Evolutionary conservation across 1,140 invertebrate genomes (phyloP).

Genomic region (Globodera ellingtonae): DNA sequence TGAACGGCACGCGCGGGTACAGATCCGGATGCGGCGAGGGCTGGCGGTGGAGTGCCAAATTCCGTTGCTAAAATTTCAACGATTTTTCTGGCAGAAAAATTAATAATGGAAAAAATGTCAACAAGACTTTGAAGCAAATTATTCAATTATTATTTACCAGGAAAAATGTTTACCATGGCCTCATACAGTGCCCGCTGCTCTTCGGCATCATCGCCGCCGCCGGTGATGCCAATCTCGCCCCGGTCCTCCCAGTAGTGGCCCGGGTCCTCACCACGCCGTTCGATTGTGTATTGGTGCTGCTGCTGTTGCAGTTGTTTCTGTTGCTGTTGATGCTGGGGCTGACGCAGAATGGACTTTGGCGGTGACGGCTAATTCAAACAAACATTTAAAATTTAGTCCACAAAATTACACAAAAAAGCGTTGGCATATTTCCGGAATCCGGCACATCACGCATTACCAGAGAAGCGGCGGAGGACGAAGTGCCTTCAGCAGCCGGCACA

Average conservation of each 20-base stretch:
- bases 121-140: background rate
- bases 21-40: slow-evolving; percentile 6
- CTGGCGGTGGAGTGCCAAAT: slow-evolving; percentile 51
- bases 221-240: slow-evolving; percentile 10
- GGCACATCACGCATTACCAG: background rate
- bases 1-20: slow-evolving; percentile 51
- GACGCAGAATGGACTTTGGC: background rate
- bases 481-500: background rate
- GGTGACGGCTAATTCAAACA: background rate
- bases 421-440: background rate
- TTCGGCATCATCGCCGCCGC: background rate
- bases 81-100: too few species aligned
- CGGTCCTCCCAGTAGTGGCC: slow-evolving; percentile 8
- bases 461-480: background rate
- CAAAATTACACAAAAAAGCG: background rate
- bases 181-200: slow-evolving; percentile 8
- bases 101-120: background rate
- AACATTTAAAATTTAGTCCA: background rate
- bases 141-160: too few species aligned
- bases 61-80: slow-evolving; percentile 43
- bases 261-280: background rate
- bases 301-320: background rate
- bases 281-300: slow-evolving; percentile 1
- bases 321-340: background rate
- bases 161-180: slow-evolving; percentile 13